A percentile compares a stretch with the other conserved stretches of the same genome.
Evolutionary conservation across 2,888 invertebrate genomes (phyloP).

Genomic region (Biston stratarius): DNA sequence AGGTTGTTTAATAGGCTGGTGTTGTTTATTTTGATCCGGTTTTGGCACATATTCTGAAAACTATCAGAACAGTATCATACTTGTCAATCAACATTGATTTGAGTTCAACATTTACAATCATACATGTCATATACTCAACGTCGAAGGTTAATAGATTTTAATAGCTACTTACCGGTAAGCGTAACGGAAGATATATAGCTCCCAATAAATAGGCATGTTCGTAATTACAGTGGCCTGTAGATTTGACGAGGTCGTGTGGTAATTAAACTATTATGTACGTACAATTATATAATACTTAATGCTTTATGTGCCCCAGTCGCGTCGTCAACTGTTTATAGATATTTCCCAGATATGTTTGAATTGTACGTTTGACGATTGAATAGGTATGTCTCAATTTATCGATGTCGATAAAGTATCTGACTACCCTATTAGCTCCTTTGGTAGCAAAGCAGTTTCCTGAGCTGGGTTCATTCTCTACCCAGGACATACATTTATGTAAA

Average conservation of each 20-base stretch:
- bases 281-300: slow-evolving; percentile 53
- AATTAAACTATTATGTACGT: slow-evolving; percentile 61
- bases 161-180: slow-evolving; percentile 47
- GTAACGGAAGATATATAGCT: slow-evolving; percentile 58
- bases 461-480: too few species aligned
- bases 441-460: too few species aligned
- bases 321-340: slow-evolving; percentile 18
- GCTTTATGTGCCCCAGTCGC: slow-evolving; percentile 45
- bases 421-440: too few species aligned
- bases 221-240: slow-evolving; percentile 47
- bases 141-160: slow-evolving; percentile 55
- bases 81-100: slow-evolving; percentile 38
- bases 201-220: slow-evolving; percentile 44
- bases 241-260: slow-evolving; percentile 59
- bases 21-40: too few species aligned
- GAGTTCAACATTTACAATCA: slow-evolving; percentile 24
- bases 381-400: background rate
- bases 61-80: slow-evolving; percentile 17
- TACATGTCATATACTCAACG: slow-evolving; percentile 32
- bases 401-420: background rate
- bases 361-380: slow-evolving; percentile 2
- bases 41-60: too few species aligned
- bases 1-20: too few species aligned
- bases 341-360: slow-evolving; percentile 15
- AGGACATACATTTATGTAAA: too few species aligned